These are phyloP conservation scores for Lynx canadensis DNA, from an alignment of 2,113 vertebrate species.

Conservation along the genomic window DNA sequence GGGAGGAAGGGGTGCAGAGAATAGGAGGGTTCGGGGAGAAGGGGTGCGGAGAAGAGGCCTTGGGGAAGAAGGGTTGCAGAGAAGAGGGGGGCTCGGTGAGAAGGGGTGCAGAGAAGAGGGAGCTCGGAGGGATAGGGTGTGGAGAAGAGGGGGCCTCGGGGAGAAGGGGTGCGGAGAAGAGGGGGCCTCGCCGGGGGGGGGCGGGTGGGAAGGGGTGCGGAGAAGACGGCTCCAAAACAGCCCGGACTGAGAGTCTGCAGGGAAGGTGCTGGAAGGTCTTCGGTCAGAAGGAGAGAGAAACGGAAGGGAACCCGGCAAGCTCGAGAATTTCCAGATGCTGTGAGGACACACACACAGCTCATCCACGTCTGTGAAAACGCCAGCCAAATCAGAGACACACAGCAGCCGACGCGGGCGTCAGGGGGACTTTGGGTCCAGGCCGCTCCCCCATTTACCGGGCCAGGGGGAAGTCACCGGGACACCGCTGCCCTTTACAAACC, in stretches of 20 bases:
- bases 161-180: too few species aligned
- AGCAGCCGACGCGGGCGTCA: fast-evolving
- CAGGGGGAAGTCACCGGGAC: neutral
- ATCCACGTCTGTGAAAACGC: fast-evolving
- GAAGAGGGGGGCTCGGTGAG: too few species aligned
- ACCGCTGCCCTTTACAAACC: slow-evolving; percentile 82
- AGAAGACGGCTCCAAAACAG: too few species aligned
- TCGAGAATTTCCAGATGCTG: too few species aligned
- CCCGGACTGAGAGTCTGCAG: too few species aligned
- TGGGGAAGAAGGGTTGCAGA: too few species aligned
- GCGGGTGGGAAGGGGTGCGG: too few species aligned
- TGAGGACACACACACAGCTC: neutral
- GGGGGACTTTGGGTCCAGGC: neutral
- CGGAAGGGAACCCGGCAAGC: neutral
- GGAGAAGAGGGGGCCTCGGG: fast-evolving
- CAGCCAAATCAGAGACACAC: neutral
- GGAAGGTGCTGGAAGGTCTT: neutral
- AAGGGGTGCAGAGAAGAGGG: too few species aligned
- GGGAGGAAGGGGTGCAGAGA: too few species aligned
- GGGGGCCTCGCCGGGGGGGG: neutral
- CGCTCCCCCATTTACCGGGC: neutral
- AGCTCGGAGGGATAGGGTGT: too few species aligned
- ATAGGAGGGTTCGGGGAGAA: too few species aligned
- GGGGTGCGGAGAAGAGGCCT: too few species aligned
- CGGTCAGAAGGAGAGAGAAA: neutral